Evolutionary conservation across 2,888 invertebrate genomes (phyloP), one percentile per base, ranked within the genome.

Genomic region (Catocala nupta): DNA sequence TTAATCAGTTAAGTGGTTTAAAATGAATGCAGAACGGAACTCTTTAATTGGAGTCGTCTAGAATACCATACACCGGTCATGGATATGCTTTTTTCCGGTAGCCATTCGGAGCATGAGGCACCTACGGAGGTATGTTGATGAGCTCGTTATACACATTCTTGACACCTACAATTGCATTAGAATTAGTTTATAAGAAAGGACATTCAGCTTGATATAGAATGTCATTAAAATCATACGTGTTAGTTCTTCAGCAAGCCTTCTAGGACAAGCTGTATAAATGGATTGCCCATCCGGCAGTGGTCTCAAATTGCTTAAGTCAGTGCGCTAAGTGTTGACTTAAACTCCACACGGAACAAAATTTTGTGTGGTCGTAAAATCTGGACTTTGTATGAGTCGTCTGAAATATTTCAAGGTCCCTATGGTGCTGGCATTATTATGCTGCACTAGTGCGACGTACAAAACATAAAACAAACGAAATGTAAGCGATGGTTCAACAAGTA

Each of bases 121-220:
- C 65, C 52, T 36, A 63, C 61, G 55, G 25, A 64, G 59, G 47
- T 65, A 74, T 76, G 74, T 63, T 76, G 64, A 74, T 76, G 13
- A 76, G 77, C 65, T 76, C 73, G 76, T 76, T 76, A 74, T 63
- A 58, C 25, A 43, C 65, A 74, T 76, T 56, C 74, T 61, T 74
- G 55, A 76, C 74, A 76, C 74, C 57, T 67, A 58, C 43, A 61
- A 65, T 67, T 47, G 66, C 58, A 47, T 12, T 36, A 47, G 43
- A 52, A 64, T 51, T 44, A 25, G 34, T 60, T 34, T 43, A 13
- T 44, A 11, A 34, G 9, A 36, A 73, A 60, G 62, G 64, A 58
- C 45, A 59, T 51, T 11, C 8, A 5, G 12, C 45, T 55, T 47
- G 16, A 71, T 55, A 71, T 55, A 66, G 75, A 45, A 48, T 62